A percentile compares a stretch with the other conserved stretches of the same genome.
Conservation (phyloP, 2,888 invertebrate genomes). For the Leistus spinibarbis region DNA sequence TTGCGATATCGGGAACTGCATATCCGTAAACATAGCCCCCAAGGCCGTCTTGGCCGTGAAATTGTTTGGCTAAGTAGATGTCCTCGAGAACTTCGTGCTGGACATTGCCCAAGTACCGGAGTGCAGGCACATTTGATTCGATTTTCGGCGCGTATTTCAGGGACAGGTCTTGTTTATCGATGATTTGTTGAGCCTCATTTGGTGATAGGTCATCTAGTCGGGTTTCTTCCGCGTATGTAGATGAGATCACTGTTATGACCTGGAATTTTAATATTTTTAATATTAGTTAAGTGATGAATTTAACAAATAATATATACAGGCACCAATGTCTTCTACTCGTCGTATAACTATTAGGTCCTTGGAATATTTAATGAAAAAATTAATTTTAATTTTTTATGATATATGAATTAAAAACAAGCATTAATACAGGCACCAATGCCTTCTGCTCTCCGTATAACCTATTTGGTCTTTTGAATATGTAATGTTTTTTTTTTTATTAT, state of each 20-base stretch:
- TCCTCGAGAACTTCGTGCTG: constrained; percentile 72
- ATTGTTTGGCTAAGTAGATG: constrained; percentile 73
- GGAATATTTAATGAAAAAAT: too few species aligned
- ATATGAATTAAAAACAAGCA: too few species aligned
- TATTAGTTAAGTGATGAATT: background rate
- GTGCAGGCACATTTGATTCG: constrained; percentile 59
- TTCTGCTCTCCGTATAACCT: too few species aligned
- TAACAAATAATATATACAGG: background rate
- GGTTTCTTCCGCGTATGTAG: constrained; percentile 59
- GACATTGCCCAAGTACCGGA: constrained; percentile 57
- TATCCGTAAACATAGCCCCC: constrained; percentile 77
- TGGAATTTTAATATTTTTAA: background rate
- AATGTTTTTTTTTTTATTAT: too few species aligned
- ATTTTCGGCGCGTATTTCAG: constrained; percentile 62
- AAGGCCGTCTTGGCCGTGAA: constrained; percentile 69
- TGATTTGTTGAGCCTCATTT: constrained; percentile 59
- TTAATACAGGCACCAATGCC: too few species aligned
- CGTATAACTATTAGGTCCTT: too few species aligned
- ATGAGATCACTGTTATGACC: background rate
- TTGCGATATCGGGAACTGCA: constrained; percentile 73
- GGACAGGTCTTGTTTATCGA: constrained; percentile 57
- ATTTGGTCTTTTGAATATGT: too few species aligned
- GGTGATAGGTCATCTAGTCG: constrained; percentile 61
- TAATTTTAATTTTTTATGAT: too few species aligned
- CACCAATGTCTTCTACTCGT: too few species aligned